A percentile compares a stretch with the other conserved stretches of the same genome.
Conservation (phyloP, 2,113 vertebrate genomes). For the Oryzias curvinotus region DNA sequence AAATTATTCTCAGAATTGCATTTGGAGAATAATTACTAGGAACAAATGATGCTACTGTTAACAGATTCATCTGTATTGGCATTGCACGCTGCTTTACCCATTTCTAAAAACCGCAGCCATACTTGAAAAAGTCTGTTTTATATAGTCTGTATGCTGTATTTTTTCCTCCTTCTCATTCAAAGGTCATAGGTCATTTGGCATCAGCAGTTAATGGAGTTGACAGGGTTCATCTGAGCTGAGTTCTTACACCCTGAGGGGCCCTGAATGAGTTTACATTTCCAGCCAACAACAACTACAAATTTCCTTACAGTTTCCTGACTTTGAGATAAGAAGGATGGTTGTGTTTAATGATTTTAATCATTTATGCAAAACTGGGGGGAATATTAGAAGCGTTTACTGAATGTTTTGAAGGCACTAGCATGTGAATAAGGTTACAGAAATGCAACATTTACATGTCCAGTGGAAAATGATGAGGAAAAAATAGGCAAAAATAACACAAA, state of each 20-base stretch:
- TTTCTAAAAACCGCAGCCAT: conserved; percentile 28
- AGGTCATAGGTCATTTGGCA: conserved; percentile 71
- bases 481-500: not conserved
- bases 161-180: conserved; percentile 45
- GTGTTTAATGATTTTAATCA: conserved; percentile 51
- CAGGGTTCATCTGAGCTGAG: conserved; percentile 61
- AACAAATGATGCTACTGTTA: conserved; percentile 15
- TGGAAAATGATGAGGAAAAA: conserved; percentile 19
- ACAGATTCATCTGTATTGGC: conserved; percentile 13
- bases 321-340: conserved; percentile 45
- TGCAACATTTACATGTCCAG: conserved; percentile 4
- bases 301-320: conserved; percentile 44
- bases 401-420: conserved; percentile 13
- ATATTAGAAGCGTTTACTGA: conserved; percentile 13
- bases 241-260: conserved; percentile 56
- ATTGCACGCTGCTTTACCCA: not conserved
- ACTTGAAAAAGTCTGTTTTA: conserved; percentile 32
- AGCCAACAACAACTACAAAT: conserved; percentile 54
- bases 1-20: conserved; percentile 15
- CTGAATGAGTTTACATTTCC: conserved; percentile 29
- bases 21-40: conserved; percentile 25
- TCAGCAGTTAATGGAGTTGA: conserved; percentile 75
- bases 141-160: conserved; percentile 37
- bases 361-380: conserved; percentile 45
- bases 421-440: conserved; percentile 28